Evolutionary conservation across 92 coral and sea anemone genomes (phyloP).

Genomic region (Paragorgia papillata): DNA sequence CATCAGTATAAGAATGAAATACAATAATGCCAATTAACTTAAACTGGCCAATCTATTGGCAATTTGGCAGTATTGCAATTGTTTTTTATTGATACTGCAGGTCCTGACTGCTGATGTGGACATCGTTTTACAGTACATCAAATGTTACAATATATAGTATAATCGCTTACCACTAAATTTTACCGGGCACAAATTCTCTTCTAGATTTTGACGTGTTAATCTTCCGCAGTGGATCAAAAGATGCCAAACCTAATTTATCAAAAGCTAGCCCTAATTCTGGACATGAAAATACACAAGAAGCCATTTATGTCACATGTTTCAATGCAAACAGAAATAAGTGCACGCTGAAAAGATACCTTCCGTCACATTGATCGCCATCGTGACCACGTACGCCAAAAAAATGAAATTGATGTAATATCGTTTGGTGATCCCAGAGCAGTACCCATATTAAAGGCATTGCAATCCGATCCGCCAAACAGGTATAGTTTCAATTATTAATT

Average conservation of each 20-base stretch:
- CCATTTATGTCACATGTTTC: slow-evolving; percentile 15
- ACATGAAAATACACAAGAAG: slow-evolving; percentile 16
- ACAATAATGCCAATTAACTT: too few species aligned
- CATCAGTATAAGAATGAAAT: too few species aligned
- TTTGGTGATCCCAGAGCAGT: slow-evolving; percentile 24
- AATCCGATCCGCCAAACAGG: not conserved
- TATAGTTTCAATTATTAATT: too few species aligned
- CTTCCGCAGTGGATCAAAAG: slow-evolving; percentile 2
- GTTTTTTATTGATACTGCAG: too few species aligned
- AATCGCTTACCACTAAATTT: too few species aligned
- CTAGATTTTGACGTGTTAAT: slow-evolving; percentile 21
- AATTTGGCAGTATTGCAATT: too few species aligned
- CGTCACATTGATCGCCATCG: slow-evolving; percentile 17
- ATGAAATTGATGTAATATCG: slow-evolving; percentile 24
- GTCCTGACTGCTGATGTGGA: too few species aligned
- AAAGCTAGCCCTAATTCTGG: slow-evolving; percentile 6
- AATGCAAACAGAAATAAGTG: slow-evolving; percentile 14
- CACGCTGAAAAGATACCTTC: not conserved
- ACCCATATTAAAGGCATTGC: slow-evolving; percentile 3
- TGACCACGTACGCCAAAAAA: not conserved
- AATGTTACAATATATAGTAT: too few species aligned
- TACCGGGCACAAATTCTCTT: not conserved
- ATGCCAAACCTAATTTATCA: not conserved
- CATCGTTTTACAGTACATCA: too few species aligned
- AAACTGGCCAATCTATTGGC: too few species aligned